Base-by-base conservation (phyloP, 1,140 invertebrate genomes). In the Acromyrmex heyeri region DNA sequence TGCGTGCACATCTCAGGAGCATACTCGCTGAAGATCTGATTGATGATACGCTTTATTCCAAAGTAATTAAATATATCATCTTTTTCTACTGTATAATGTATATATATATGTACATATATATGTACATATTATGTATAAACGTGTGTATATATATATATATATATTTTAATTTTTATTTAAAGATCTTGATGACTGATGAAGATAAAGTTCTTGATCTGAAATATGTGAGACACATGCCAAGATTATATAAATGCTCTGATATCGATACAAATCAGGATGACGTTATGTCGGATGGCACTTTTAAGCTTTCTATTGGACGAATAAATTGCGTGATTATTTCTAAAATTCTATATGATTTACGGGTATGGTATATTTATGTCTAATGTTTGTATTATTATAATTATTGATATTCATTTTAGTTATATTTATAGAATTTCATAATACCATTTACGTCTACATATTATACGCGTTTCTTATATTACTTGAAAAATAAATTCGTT, bases 121-220 rank as follows among this genome's bases (percentile, higher is more conserved):
- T 50, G 34, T 30, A 24, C 24, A 24, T 24, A 24, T 24, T 24
- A 24, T 24, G 24, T 24, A 24, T 24, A 24, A 24, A 24, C 24
- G 34, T 38, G 16, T 30, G 2, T 30, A 3, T 30, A 30, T 61
- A 57, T 81, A 69, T 77, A 53, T 55, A 18, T 61, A 57, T 81
- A 65, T 77, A 73, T 59, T 70, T 65, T 64, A 53, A 38, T 76
- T 87, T 73, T 88, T 53, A 82, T 88, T 90, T 88, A 1, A 92
- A 97, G 97, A 95, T 97, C 70, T 90, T 97, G 48, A 96, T 96
- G 86, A 96, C 97, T 0, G 97, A 98, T 85, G 97, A 97, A 92
- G 97, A 98, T 91, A 97, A 97, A 93, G 96, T 98, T 0, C 95
- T 97, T 85, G 97, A 98, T 91, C 92, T 97, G 7, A 98, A 98